Percentiles rank a stretch among this genome's conserved stretches.
Conservation (phyloP, 2,113 vertebrate species). For the Hyperopisus bebe region DNA sequence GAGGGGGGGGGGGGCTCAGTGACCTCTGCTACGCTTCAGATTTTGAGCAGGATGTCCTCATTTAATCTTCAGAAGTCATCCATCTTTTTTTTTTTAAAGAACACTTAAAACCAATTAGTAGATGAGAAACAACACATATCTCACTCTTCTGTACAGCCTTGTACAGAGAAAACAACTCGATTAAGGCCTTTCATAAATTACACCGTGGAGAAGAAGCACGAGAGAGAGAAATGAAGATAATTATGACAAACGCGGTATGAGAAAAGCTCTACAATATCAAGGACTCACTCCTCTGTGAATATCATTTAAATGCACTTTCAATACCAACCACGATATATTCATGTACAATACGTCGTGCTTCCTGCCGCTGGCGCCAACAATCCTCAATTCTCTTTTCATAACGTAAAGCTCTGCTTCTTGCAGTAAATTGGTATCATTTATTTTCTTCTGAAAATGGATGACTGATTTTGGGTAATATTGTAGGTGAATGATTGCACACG, state of each 20-base stretch:
- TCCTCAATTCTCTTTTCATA: neutral
- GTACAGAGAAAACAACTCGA: neutral
- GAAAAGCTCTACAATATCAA: neutral
- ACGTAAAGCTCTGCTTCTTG: neutral
- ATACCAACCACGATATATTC: neutral
- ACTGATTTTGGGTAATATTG: neutral
- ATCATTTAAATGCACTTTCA: neutral
- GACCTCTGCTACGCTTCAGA: neutral
- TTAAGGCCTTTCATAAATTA: neutral
- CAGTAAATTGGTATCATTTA: neutral
- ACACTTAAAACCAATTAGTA: slow-evolving; percentile 12
- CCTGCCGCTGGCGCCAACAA: neutral
- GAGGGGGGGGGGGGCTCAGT: neutral
- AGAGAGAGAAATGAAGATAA: neutral
- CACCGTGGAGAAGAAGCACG: neutral
- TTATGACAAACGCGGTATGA: neutral
- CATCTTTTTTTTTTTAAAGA: neutral
- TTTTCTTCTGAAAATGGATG: neutral
- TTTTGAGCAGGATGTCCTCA: neutral
- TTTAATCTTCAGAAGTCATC: neutral
- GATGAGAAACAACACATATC: neutral
- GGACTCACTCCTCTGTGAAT: neutral
- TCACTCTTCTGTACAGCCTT: neutral
- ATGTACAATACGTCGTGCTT: neutral
- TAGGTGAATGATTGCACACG: neutral